Evolutionary conservation across 2,797 vertebrate genomes (phyloP), one percentile per base, ranked within the genome.

Genomic region (Amniataba percoides): DNA sequence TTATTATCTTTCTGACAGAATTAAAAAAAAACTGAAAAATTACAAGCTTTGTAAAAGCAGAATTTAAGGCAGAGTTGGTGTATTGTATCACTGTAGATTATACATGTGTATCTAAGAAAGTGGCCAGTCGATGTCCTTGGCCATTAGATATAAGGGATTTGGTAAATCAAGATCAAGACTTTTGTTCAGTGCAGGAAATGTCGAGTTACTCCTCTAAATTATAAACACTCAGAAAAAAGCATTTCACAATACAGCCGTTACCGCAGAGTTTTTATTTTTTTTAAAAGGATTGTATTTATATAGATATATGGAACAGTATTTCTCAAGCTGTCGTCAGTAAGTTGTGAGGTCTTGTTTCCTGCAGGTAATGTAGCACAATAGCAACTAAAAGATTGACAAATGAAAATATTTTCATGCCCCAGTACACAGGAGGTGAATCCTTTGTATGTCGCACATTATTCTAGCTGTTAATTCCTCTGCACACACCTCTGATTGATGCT

Each of bases 401-500:
- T 62, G 4, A 39, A 56, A 56, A 39, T 46, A 36, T 55, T 49
- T 51, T 5, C 3, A 53, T 42, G 4, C 25, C 34, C 9, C 39
- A 3, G 2, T 1, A 2, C 19, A 21, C 12, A 55, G 73, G 12
- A 1, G 59, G 53, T 82, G 43, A 81, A 77, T 55, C 53, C n/a
- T 27, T 45, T 52, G 55, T 46, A n/a, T 74, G 27, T 48, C 46
- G 80, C 63, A 46, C 43, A 51, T 87, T 74, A 73, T 79, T 82
- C 56, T n/a, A 58, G 15, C 63, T 55, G 34, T 67, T 73, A 66
- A 63, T 69, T 56, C 48, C 34, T 67, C 63, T 55, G 61, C 27
- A 21, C 31, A 25, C 62, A 43, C 19, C 3, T 80, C 63, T 78
- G 78, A 86, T 65, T 52, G 64, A 84, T 77, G 14, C 36, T 63